These are phyloP conservation scores for Apostichopus japonicus DNA, from an alignment of 35 echinoderm and acorn worm genomes.

Conservation along the genomic window DNA sequence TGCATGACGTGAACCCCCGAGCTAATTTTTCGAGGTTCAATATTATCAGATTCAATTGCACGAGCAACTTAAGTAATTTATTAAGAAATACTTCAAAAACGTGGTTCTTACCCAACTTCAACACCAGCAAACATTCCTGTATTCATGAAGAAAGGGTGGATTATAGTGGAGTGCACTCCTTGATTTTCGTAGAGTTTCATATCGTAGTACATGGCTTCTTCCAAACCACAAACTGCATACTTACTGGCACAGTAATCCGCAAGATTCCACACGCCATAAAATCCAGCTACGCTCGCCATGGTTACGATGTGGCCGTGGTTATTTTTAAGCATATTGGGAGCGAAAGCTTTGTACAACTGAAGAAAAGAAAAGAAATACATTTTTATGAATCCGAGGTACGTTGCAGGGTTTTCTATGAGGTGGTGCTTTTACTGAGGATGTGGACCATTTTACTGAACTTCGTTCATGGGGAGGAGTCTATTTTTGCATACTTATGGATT, in stretches of 20 bases:
- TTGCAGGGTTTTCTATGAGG: too few relatives aligned
- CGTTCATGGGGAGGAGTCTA: too few relatives aligned
- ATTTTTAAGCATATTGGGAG: slow-evolving; percentile 51
- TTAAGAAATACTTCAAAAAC: background rate
- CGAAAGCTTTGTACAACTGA: background rate
- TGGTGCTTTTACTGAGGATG: too few relatives aligned
- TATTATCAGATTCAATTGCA: too few relatives aligned
- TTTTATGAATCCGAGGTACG: too few relatives aligned
- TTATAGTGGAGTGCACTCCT: slow-evolving; percentile 57
- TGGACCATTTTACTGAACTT: too few relatives aligned
- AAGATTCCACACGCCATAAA: slow-evolving; percentile 24
- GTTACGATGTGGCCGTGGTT: slow-evolving; percentile 65
- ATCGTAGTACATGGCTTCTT: slow-evolving; percentile 49
- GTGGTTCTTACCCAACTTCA: slow-evolving; percentile 14
- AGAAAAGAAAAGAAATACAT: too few relatives aligned
- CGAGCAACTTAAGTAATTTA: too few relatives aligned
- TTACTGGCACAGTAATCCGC: slow-evolving; percentile 61
- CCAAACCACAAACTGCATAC: slow-evolving; percentile 59
- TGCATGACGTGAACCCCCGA: too few relatives aligned
- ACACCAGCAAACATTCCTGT: slow-evolving; percentile 70
- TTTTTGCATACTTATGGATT: too few relatives aligned
- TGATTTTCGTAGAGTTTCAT: slow-evolving; percentile 5
- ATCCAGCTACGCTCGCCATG: slow-evolving; percentile 52
- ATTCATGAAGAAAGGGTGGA: slow-evolving; percentile 61
- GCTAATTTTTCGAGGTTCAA: too few relatives aligned